Conservation (phyloP, 2,113 vertebrate species). For the Donacobius atricapilla region DNA sequence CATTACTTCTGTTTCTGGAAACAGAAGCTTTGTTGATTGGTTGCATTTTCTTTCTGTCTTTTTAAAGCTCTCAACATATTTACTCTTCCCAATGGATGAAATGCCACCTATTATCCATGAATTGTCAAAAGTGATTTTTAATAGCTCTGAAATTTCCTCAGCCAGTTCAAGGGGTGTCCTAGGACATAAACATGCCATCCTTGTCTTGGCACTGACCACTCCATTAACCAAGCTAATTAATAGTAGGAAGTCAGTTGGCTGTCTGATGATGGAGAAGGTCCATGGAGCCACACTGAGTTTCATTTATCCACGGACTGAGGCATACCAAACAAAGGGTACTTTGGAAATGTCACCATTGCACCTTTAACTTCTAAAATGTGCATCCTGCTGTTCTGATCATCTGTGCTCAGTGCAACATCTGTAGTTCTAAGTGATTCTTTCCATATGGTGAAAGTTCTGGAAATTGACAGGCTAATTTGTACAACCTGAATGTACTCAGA, state of each 20-base stretch:
- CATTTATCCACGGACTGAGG: neutral
- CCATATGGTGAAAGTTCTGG: neutral
- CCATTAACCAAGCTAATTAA: neutral
- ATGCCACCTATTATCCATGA: neutral
- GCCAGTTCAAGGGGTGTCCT: neutral
- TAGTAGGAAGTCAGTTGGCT: neutral
- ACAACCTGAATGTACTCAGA: neutral
- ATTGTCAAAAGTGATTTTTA: neutral
- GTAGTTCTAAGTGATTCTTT: neutral
- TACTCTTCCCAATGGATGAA: neutral
- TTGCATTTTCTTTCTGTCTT: neutral
- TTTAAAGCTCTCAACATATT: neutral
- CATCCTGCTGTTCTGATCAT: neutral
- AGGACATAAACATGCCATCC: neutral
- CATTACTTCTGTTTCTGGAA: neutral
- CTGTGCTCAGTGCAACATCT: neutral
- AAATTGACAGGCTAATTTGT: neutral
- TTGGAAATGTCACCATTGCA: neutral
- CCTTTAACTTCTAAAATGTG: neutral
- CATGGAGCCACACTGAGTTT: neutral
- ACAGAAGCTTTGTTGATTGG: neutral
- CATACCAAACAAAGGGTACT: neutral
- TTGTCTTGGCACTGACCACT: neutral
- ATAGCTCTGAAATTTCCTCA: neutral
- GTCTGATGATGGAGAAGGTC: neutral